Evolutionary conservation across 2,797 vertebrate species (phyloP).

Genomic region (Valencia hispanica): DNA sequence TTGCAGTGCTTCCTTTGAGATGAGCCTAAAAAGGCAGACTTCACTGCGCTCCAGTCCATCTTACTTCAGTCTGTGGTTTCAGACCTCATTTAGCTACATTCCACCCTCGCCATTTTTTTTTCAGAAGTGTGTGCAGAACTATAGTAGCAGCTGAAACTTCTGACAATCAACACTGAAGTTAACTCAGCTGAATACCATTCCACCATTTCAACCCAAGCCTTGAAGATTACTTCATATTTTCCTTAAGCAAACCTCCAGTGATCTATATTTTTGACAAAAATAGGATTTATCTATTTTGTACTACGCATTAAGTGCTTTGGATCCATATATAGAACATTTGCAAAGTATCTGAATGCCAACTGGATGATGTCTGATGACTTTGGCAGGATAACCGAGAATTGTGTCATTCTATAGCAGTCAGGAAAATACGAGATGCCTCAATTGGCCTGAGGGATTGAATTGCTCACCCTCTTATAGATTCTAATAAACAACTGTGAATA

Average conservation of each 20-base stretch:
- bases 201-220: not conserved
- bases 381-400: slow-evolving; percentile 59
- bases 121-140: not conserved
- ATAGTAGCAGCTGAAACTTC: not conserved
- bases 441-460: slow-evolving; percentile 55
- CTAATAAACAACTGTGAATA: slow-evolving; percentile 62
- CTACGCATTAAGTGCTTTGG: slow-evolving; percentile 28
- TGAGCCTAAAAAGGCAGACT: not conserved
- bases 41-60: not conserved
- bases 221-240: not conserved
- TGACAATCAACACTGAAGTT: too few species aligned
- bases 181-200: not conserved
- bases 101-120: not conserved
- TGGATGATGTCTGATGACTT: slow-evolving; percentile 63
- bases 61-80: slow-evolving; percentile 7
- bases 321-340: slow-evolving; percentile 41
- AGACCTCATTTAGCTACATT: slow-evolving; percentile 9
- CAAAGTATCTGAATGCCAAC: slow-evolving; percentile 64
- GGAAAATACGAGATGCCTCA: slow-evolving; percentile 42
- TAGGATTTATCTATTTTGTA: slow-evolving; percentile 35
- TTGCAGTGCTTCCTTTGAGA: slow-evolving; percentile 1
- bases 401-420: slow-evolving; percentile 54
- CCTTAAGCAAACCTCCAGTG: not conserved
- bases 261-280: slow-evolving; percentile 52
- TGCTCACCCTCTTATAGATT: slow-evolving; percentile 59